Percentiles rank a stretch among this genome's conserved stretches.
Conservation (phyloP, 2,797 vertebrate genomes). For the Pogonophryne albipinna region DNA sequence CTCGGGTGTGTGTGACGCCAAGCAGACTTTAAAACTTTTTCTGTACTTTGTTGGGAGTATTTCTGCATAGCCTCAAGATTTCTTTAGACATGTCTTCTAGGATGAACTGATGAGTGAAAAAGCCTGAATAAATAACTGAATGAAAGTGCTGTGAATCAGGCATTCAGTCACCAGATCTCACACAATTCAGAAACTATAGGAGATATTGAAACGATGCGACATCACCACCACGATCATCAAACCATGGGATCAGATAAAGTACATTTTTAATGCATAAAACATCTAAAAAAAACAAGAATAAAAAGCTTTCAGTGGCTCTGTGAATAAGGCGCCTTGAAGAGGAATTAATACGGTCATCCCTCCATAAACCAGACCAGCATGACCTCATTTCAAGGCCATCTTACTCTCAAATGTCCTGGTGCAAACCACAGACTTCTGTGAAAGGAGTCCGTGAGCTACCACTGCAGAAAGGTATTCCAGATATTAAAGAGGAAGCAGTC, state of each 20-base stretch:
- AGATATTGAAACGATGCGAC: neutral
- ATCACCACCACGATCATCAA: neutral
- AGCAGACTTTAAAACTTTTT: neutral
- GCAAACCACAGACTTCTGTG: slow-evolving; percentile 42
- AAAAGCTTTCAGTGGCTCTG: slow-evolving; percentile 5
- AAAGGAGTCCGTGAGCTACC: slow-evolving; percentile 32
- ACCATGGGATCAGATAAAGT: neutral
- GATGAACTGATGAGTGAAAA: neutral
- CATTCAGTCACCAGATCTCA: neutral
- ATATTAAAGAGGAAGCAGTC: slow-evolving; percentile 27
- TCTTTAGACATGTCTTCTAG: neutral
- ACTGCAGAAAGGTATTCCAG: neutral
- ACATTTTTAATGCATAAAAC: neutral
- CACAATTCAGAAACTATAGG: neutral
- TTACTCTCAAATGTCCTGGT: slow-evolving; percentile 28
- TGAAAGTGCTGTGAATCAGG: neutral
- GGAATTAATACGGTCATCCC: slow-evolving; percentile 29
- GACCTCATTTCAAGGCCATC: slow-evolving; percentile 46
- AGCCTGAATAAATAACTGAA: neutral
- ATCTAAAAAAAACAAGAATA: neutral
- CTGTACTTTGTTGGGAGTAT: neutral
- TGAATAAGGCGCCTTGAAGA: slow-evolving; percentile 20
- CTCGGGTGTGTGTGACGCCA: neutral
- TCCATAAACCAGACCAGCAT: slow-evolving; percentile 20
- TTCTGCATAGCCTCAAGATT: neutral